Evolutionary conservation across 2,888 invertebrate genomes (phyloP).

Genomic region (Conomelus anceps): DNA sequence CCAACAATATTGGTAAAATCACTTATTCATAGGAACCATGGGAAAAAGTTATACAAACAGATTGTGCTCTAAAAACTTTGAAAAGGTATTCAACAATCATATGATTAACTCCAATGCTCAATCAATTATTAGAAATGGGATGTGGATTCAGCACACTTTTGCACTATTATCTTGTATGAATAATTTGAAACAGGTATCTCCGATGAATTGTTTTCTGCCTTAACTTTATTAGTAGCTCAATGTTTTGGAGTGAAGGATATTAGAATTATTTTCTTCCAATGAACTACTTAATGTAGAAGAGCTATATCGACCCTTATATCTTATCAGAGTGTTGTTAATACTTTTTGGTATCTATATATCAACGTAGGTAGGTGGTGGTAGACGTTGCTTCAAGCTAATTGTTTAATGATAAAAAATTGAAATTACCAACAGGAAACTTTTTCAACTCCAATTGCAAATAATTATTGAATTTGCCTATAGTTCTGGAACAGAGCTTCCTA

Average conservation of each 20-base stretch:
- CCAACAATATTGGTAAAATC: too few species aligned
- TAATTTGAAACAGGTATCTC: not conserved
- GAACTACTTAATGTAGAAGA: not conserved
- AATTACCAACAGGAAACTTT: not conserved
- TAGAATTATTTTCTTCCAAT: not conserved
- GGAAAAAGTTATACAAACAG: not conserved
- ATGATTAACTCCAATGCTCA: not conserved
- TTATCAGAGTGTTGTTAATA: not conserved
- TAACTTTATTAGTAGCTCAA: not conserved
- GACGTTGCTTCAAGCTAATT: not conserved
- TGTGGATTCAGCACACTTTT: not conserved
- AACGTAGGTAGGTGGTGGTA: not conserved
- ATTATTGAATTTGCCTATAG: not conserved
- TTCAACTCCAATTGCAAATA: not conserved
- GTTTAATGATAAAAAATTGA: not conserved
- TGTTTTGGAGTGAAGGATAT: not conserved
- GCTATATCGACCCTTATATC: not conserved
- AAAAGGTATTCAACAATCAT: not conserved
- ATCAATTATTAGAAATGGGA: not conserved
- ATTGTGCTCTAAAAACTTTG: not conserved
- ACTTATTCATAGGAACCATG: not conserved
- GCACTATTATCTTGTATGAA: not conserved
- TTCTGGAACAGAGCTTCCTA: not conserved
- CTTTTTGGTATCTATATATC: not conserved
- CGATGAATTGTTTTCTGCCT: not conserved